A percentile compares a stretch with the other conserved stretches of the same genome.
Conservation (phyloP, 2,888 invertebrate species). For the Cephus nigrinus region DNA sequence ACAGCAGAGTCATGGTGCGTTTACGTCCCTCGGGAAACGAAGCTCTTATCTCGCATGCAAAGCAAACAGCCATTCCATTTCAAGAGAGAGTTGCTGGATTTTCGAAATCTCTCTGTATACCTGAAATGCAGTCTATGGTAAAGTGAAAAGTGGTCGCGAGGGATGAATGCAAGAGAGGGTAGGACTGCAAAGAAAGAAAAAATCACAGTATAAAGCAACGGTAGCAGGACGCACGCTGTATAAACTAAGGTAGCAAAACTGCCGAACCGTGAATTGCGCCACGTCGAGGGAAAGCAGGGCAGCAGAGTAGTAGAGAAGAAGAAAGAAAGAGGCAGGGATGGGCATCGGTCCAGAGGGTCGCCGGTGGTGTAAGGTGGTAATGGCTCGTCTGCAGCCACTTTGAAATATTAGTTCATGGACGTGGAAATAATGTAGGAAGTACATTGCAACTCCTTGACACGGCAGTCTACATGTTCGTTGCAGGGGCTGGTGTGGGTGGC, state of each 20-base stretch:
- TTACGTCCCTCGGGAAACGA: neutral
- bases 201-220: neutral
- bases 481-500: too few relatives aligned
- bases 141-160: neutral
- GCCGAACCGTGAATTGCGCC: neutral
- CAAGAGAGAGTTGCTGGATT: neutral
- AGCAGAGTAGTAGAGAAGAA: neutral
- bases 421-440: slow-evolving; percentile 2
- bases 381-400: neutral
- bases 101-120: neutral
- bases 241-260: neutral
- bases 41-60: neutral
- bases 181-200: neutral
- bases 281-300: neutral
- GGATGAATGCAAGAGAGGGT: neutral
- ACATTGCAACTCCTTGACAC: neutral
- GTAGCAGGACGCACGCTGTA: neutral
- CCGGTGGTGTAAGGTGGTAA: neutral
- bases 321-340: neutral
- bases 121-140: neutral
- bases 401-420: slow-evolving; percentile 4
- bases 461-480: neutral
- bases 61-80: neutral
- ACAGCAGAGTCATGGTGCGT: neutral
- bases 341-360: neutral